phyloP scores from a whole-genome alignment of 2,888 invertebrate genomes.

The Formica aserva region DNA sequence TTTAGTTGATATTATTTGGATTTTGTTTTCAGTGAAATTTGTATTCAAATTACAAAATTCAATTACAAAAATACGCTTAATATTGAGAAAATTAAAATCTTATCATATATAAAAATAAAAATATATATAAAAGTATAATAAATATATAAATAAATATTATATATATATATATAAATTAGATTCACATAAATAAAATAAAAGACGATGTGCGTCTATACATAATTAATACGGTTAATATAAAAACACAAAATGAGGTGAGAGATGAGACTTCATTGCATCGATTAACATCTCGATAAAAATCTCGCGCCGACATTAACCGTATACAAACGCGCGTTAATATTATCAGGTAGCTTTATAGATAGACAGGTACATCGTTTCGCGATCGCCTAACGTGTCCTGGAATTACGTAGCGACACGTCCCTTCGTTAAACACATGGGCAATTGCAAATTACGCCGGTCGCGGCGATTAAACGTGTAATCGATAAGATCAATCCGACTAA shows the following conservation, averaged over 20 bases:
- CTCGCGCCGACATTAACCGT: slow-evolving; percentile 30
- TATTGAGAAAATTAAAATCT: background rate
- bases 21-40: background rate
- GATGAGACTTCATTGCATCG: background rate
- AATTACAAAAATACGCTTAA: no score
- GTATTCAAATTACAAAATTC: no score
- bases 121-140: no score
- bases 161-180: no score
- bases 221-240: background rate
- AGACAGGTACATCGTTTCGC: slow-evolving; percentile 4
- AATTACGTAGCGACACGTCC: slow-evolving; percentile 35
- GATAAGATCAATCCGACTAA: slow-evolving; percentile 48
- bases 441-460: slow-evolving; percentile 46
- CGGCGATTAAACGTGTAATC: slow-evolving; percentile 48
- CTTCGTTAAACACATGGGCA: slow-evolving; percentile 33
- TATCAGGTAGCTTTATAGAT: background rate
- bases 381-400: slow-evolving; percentile 8
- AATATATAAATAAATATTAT: background rate
- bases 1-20: background rate
- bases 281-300: slow-evolving; percentile 14
- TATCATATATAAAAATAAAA: no score
- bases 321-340: slow-evolving; percentile 21
- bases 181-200: background rate
- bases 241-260: background rate
- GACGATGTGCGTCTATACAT: background rate